A percentile compares a stretch with the other conserved stretches of the same genome.
These are phyloP conservation scores for Semnornis frantzii DNA, from an alignment of 2,113 vertebrate genomes.

Conservation along the genomic window DNA sequence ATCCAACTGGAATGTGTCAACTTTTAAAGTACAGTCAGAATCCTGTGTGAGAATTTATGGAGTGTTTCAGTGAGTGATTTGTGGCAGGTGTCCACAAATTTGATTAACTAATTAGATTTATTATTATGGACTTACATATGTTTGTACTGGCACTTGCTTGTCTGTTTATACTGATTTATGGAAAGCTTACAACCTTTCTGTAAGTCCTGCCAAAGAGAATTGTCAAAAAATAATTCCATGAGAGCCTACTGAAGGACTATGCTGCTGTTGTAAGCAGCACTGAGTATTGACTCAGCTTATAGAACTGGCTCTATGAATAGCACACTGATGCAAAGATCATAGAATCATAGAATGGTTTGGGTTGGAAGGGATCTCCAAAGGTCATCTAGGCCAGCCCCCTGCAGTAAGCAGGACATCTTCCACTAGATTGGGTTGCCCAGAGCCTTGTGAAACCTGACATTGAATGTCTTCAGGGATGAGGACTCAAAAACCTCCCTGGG, in stretches of 20 bases:
- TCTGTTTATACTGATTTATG: neutral
- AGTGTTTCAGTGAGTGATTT: neutral
- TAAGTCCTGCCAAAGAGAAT: neutral
- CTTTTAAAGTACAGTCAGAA: neutral
- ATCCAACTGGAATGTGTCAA: neutral
- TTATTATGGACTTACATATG: neutral
- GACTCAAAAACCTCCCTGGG: too few relatives aligned
- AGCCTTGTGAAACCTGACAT: too few relatives aligned
- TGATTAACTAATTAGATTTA: neutral
- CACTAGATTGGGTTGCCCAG: too few relatives aligned
- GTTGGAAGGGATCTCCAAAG: too few relatives aligned
- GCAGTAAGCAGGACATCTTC: too few relatives aligned
- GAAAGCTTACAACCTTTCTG: neutral
- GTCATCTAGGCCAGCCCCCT: too few relatives aligned
- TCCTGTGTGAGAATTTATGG: neutral
- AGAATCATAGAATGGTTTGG: too few relatives aligned
- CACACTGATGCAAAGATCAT: neutral
- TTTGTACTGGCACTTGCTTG: neutral
- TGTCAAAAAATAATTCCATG: neutral
- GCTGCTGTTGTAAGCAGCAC: neutral
- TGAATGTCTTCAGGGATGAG: too few relatives aligned
- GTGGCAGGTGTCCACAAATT: neutral
- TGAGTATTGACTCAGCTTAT: neutral
- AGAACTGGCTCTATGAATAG: neutral
- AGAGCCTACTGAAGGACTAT: accelerated